Conservation (phyloP, 2,888 invertebrate species). For the Mesochorus sp. region DNA sequence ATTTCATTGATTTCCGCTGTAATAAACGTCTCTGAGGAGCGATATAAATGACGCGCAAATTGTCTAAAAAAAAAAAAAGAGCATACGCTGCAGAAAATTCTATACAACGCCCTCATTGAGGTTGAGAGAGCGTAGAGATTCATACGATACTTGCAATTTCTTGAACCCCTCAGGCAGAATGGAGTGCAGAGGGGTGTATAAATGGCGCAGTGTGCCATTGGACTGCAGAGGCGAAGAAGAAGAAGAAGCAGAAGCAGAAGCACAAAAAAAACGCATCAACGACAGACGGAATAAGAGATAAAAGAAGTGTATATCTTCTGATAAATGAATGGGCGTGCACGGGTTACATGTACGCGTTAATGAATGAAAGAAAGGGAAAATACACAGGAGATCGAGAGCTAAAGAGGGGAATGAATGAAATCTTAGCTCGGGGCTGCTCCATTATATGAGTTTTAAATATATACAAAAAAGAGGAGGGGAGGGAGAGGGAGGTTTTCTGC, state of each 20-base stretch:
- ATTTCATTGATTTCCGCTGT: too few relatives aligned
- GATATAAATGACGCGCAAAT: too few relatives aligned
- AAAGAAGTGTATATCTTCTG: not conserved
- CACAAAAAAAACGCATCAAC: not conserved
- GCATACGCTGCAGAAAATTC: too few relatives aligned
- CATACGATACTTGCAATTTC: too few relatives aligned
- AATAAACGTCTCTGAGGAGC: too few relatives aligned
- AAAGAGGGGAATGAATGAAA: constrained; percentile 49
- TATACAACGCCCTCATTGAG: too few relatives aligned
- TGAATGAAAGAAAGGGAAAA: constrained; percentile 44
- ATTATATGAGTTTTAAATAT: constrained; percentile 46
- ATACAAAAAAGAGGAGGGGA: constrained; percentile 11
- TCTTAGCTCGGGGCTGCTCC: constrained; percentile 11
- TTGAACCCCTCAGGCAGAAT: not conserved
- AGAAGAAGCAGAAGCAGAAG: too few relatives aligned
- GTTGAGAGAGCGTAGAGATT: too few relatives aligned
- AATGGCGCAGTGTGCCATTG: constrained; percentile 55
- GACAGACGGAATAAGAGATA: constrained; percentile 5
- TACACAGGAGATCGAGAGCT: not conserved
- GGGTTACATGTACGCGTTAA: constrained; percentile 30
- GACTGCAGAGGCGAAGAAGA: too few relatives aligned
- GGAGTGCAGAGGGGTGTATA: not conserved
- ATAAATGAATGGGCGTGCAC: constrained; percentile 46
- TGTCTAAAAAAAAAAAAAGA: too few relatives aligned
- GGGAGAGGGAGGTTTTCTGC: not conserved